Evolutionary conservation across 2,888 invertebrate species (phyloP), one percentile per base, ranked within the genome.

Genomic region (Glaucopsyche alexis): DNA sequence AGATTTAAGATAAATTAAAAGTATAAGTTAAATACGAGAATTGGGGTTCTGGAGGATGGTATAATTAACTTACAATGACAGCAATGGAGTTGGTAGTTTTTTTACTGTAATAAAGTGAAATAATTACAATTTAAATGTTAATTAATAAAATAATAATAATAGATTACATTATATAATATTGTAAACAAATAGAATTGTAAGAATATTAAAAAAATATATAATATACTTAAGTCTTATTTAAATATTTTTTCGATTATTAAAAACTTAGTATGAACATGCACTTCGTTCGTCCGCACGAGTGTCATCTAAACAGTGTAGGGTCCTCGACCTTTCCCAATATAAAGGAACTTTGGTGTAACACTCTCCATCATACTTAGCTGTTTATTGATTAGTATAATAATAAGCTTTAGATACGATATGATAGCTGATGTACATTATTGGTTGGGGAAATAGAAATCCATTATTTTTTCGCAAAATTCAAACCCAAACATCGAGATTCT

Each of bases 291-390:
- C 78, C 79, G 81, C 80, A 79, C 75, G 83, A 89, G 90, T 81
- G 81, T 81, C 83, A 86, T 87, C 87, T 86, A 83, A 83, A 82
- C 80, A 74, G 72, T 87, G 86, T 87, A 90, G 91, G 85, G 88
- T 82, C 70, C 91, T 91, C 89, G 88, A 90, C 90, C 89, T 90
- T 91, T 86, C 88, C 84, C 87, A 88, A 90, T 88, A 86, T 88
- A 88, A 89, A 89, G 87, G 84, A 88, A 81, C 83, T 86, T 87
- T 87, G 87, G 88, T 87, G 85, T 90, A 91, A 89, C 89, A 89
- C 86, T 90, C 89, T 87, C 82, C 81, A 81, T 82, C 81, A 80
- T 81, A 83, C 85, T 84, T 80, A 77, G 77, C 74, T 73, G 80
- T 80, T 81, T 83, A 88, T 87, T 87, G 88, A 88, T 87, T 84